Evolutionary conservation across 2,113 vertebrate species (phyloP).

Genomic region (Nettapus auritus): DNA sequence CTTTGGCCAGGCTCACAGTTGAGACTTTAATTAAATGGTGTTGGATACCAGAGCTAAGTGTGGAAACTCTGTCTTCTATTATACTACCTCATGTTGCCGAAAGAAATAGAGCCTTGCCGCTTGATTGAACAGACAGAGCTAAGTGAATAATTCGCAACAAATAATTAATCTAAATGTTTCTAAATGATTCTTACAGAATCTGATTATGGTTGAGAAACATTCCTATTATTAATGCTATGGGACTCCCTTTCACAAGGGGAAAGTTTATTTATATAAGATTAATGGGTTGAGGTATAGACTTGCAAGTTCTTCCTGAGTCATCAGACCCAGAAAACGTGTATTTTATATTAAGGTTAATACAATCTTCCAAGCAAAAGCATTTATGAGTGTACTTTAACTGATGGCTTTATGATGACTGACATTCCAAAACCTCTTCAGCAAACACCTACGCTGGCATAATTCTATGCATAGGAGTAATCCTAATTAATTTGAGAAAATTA

Average conservation of each 20-base stretch:
- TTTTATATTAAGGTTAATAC: slow-evolving; percentile 56
- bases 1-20: background rate
- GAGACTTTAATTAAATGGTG: slow-evolving; percentile 63
- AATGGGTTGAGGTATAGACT: slow-evolving; percentile 54
- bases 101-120: slow-evolving; percentile 11
- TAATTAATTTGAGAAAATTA: slow-evolving; percentile 68
- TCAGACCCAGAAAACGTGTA: slow-evolving; percentile 60
- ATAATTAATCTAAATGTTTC: slow-evolving; percentile 66
- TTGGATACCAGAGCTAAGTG: slow-evolving; percentile 34
- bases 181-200: slow-evolving; percentile 57
- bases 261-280: slow-evolving; percentile 65
- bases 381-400: slow-evolving; percentile 55
- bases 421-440: slow-evolving; percentile 32
- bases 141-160: slow-evolving; percentile 57
- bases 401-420: slow-evolving; percentile 63
- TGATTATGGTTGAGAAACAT: slow-evolving; percentile 64
- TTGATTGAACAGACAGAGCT: slow-evolving; percentile 51
- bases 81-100: slow-evolving; percentile 32
- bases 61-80: slow-evolving; percentile 35
- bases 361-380: slow-evolving; percentile 43
- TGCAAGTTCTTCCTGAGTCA: slow-evolving; percentile 62
- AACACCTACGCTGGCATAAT: slow-evolving; percentile 51
- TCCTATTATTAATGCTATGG: slow-evolving; percentile 28
- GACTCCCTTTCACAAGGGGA: slow-evolving; percentile 61
- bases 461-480: slow-evolving; percentile 51